These are phyloP conservation scores for Antigone vipio DNA, from an alignment of 2,113 vertebrate species.

Conservation along the genomic window DNA sequence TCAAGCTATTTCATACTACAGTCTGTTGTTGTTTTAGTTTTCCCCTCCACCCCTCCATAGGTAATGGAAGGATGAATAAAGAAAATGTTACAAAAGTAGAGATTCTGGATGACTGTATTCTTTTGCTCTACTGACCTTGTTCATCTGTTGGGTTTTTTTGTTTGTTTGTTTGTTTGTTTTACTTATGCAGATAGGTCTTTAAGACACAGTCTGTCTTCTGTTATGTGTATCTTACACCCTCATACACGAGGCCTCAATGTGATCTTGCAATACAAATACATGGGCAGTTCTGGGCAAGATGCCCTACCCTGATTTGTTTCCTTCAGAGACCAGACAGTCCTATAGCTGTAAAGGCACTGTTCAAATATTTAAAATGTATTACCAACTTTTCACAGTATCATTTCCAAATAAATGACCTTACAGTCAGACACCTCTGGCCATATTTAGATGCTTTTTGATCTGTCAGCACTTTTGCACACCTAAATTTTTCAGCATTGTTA, in stretches of 20 bases:
- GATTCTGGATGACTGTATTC: not conserved
- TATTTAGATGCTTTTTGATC: not conserved
- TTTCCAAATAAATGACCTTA: not conserved
- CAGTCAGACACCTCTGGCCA: not conserved
- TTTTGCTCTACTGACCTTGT: not conserved
- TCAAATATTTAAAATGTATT: not conserved
- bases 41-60: not conserved
- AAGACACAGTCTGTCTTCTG: not conserved
- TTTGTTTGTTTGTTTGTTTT: not conserved
- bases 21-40: not conserved
- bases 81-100: not conserved
- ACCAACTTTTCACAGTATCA: not conserved
- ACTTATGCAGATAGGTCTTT: not conserved
- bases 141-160: not conserved
- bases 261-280: not conserved
- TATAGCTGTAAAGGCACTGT: constrained; percentile 33
- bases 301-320: not conserved
- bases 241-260: not conserved
- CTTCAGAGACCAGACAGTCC: not conserved
- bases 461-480: not conserved
- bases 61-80: not conserved
- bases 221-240: not conserved
- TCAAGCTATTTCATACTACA: not conserved
- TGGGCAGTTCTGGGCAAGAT: not conserved
- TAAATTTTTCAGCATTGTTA: not conserved